Evolutionary conservation across 2,888 invertebrate species (phyloP).

Genomic region (Parnassius smintheus): DNA sequence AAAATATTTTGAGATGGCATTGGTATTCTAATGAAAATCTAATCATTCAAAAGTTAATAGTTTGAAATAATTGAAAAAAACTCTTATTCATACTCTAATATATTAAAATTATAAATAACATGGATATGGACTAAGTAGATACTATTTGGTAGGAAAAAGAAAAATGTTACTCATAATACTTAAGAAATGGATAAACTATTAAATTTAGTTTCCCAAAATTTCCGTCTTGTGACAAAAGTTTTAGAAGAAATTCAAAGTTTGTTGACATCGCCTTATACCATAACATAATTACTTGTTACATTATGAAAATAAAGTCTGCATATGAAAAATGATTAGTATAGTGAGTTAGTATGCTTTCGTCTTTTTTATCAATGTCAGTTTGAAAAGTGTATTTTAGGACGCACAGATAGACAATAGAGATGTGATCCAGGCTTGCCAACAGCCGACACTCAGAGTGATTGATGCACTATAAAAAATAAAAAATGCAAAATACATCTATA

Average conservation of each 20-base stretch:
- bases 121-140: not conserved
- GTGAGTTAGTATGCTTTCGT: constrained; percentile 76
- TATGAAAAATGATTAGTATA: constrained; percentile 44
- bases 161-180: not conserved
- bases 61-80: constrained; percentile 21
- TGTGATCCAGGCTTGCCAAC: constrained; percentile 56
- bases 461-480: constrained; percentile 46
- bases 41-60: constrained; percentile 16
- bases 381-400: constrained; percentile 74
- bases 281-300: not conserved
- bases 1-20: constrained; percentile 11
- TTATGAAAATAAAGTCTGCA: constrained; percentile 22
- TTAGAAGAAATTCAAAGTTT: not conserved
- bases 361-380: constrained; percentile 62
- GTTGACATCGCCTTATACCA: constrained; percentile 11
- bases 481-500: constrained; percentile 34
- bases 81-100: constrained; percentile 8
- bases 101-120: constrained; percentile 12
- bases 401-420: constrained; percentile 76
- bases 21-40: constrained; percentile 17
- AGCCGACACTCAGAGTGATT: constrained; percentile 57
- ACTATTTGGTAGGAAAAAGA: not conserved
- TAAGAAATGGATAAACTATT: too few relatives aligned
- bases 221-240: too few relatives aligned
- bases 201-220: too few relatives aligned